These are phyloP conservation scores for Gila robusta DNA, from an alignment of 2,797 vertebrate genomes.

Conservation along the genomic window DNA sequence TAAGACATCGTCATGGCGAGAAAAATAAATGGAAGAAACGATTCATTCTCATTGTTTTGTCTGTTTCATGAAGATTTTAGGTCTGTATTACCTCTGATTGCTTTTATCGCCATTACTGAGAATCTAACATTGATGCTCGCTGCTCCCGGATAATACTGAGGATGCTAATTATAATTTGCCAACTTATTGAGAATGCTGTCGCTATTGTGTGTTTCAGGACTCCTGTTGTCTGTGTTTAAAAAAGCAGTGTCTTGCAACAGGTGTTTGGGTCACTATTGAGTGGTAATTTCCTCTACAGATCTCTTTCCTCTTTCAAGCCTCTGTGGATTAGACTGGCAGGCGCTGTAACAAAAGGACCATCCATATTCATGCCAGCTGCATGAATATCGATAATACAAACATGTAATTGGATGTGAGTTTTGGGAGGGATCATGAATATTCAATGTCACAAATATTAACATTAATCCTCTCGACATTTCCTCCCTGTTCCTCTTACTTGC, in stretches of 20 bases:
- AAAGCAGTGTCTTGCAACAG: slow-evolving; percentile 36
- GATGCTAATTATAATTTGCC: slow-evolving; percentile 47
- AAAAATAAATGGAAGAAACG: not conserved
- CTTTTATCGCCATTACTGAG: slow-evolving; percentile 19
- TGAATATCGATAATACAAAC: slow-evolving; percentile 81
- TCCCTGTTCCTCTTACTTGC: slow-evolving; percentile 40
- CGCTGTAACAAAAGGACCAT: slow-evolving; percentile 75
- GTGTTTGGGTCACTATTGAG: slow-evolving; percentile 52
- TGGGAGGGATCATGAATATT: slow-evolving; percentile 77
- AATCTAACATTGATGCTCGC: slow-evolving; percentile 28
- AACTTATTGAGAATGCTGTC: slow-evolving; percentile 36
- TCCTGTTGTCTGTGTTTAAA: slow-evolving; percentile 6
- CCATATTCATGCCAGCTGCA: slow-evolving; percentile 73
- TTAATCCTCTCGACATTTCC: slow-evolving; percentile 67
- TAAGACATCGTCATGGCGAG: not conserved
- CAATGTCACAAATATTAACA: slow-evolving; percentile 70
- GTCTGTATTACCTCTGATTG: slow-evolving; percentile 21
- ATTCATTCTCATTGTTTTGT: not conserved
- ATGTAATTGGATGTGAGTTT: slow-evolving; percentile 80
- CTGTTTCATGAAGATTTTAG: slow-evolving; percentile 41
- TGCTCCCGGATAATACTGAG: slow-evolving; percentile 37
- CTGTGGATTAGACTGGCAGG: slow-evolving; percentile 40
- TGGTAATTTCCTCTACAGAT: slow-evolving; percentile 33
- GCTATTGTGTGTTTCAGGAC: slow-evolving; percentile 28
- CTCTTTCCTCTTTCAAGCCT: not conserved